phyloP scores from a whole-genome alignment of 2,888 invertebrate species.

The Drosophila dives region DNA sequence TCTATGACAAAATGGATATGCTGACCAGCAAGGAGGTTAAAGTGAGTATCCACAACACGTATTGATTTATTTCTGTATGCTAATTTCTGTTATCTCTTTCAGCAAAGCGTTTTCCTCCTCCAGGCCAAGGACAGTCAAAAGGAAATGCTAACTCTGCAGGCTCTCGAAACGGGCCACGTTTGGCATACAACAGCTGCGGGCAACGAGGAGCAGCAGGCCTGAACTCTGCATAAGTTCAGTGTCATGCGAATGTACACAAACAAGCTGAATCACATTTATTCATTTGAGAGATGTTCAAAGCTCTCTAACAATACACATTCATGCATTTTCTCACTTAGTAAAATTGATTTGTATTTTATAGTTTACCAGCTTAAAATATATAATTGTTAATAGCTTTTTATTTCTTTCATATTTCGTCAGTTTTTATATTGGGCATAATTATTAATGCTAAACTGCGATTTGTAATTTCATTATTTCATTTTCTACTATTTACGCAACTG shows the following conservation, averaged over 20 bases:
- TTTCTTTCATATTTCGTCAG: background rate
- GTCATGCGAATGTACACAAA: conserved; percentile 4
- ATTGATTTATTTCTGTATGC: background rate
- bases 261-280: conserved; percentile 5
- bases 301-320: conserved; percentile 28
- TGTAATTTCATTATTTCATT: conserved; percentile 48
- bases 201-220: conserved; percentile 63
- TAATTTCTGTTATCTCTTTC: conserved; percentile 31
- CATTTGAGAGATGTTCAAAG: conserved; percentile 11
- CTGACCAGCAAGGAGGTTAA: conserved; percentile 83
- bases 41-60: conserved; percentile 58
- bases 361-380: conserved; percentile 2
- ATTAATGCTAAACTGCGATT: conserved; percentile 22
- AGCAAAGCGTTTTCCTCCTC: conserved; percentile 93
- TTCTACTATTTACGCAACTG: conserved; percentile 23
- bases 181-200: conserved; percentile 65
- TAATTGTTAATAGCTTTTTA: background rate
- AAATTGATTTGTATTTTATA: conserved; percentile 28
- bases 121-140: conserved; percentile 91
- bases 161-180: conserved; percentile 81
- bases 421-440: conserved; percentile 1
- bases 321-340: conserved; percentile 43
- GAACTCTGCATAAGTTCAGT: conserved; percentile 22
- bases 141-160: conserved; percentile 83
- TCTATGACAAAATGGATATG: conserved; percentile 95